Percentiles rank a stretch among this genome's conserved stretches.
These are phyloP conservation scores for Dione juno DNA, from an alignment of 2,888 invertebrate species.

Conservation along the genomic window DNA sequence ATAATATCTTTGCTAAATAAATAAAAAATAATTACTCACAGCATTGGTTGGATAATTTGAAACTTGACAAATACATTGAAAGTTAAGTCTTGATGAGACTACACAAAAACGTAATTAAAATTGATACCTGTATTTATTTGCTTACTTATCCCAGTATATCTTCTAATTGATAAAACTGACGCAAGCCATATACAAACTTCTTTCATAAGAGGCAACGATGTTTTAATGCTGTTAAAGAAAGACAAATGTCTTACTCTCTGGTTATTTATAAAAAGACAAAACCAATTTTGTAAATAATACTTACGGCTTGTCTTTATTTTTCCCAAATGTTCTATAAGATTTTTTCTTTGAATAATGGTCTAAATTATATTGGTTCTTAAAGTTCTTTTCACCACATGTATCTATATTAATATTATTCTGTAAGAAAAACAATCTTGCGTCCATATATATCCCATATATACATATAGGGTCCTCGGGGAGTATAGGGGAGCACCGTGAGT, in stretches of 20 bases:
- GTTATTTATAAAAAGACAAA: not conserved
- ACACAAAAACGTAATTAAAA: not conserved
- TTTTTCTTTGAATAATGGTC: not conserved
- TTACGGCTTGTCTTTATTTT: conserved; percentile 32
- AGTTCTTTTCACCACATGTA: not conserved
- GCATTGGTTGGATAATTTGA: too few species aligned
- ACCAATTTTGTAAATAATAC: not conserved
- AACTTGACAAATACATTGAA: too few species aligned
- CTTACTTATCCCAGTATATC: not conserved
- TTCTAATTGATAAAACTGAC: not conserved
- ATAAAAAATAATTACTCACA: too few species aligned
- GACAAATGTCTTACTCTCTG: not conserved
- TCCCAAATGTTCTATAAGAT: conserved; percentile 20
- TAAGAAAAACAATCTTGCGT: not conserved
- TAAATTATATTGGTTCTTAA: not conserved
- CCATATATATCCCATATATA: too few species aligned
- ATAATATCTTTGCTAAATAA: too few species aligned
- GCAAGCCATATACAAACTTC: conserved; percentile 1
- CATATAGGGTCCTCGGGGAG: too few species aligned
- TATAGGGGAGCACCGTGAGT: too few species aligned
- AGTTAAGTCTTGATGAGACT: too few species aligned
- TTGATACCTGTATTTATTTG: not conserved
- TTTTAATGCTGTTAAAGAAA: not conserved
- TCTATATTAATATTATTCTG: not conserved
- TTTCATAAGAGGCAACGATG: conserved; percentile 14